phyloP scores from a whole-genome alignment of 2,113 vertebrate genomes.

The Pachypanchax playfairii region DNA sequence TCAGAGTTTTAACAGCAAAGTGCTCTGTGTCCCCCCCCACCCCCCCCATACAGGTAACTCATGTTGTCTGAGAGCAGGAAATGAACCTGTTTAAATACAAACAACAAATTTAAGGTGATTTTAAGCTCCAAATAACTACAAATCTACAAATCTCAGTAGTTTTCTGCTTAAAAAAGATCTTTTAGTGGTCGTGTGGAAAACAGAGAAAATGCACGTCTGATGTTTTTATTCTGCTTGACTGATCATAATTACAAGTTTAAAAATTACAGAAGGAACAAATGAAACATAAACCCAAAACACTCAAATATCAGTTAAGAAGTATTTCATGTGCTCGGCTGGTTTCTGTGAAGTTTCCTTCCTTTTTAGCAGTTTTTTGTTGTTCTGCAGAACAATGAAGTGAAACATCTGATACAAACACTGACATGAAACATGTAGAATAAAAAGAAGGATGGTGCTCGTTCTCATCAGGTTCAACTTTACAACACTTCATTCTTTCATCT shows the following conservation, averaged over 20 bases:
- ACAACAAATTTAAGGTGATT: conserved; percentile 37
- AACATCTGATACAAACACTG: too few species aligned
- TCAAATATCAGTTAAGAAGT: conserved; percentile 50
- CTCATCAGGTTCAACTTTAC: too few species aligned
- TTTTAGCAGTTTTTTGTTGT: background rate
- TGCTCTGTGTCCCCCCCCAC: background rate
- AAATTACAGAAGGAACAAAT: conserved; percentile 45
- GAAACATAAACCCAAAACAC: conserved; percentile 33
- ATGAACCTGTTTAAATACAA: conserved; percentile 25
- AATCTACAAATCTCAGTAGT: too few species aligned
- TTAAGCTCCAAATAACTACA: conserved; percentile 23
- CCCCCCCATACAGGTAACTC: conserved; percentile 23
- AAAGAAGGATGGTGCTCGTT: too few species aligned
- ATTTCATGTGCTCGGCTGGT: conserved; percentile 55
- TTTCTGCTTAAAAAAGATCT: conserved; percentile 20
- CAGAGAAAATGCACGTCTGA: conserved; percentile 34
- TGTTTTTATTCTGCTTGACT: conserved; percentile 67
- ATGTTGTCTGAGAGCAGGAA: conserved; percentile 7
- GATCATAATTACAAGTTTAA: conserved; percentile 54
- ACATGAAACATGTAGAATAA: too few species aligned
- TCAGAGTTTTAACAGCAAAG: conserved; percentile 55
- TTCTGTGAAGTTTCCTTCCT: conserved; percentile 25
- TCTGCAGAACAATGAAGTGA: too few species aligned
- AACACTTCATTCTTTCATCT: too few species aligned
- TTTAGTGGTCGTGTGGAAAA: conserved; percentile 48